A percentile compares a stretch with the other conserved stretches of the same genome.
phyloP scores from a whole-genome alignment of 2,113 vertebrate species.

The Corythornis cristatus region DNA sequence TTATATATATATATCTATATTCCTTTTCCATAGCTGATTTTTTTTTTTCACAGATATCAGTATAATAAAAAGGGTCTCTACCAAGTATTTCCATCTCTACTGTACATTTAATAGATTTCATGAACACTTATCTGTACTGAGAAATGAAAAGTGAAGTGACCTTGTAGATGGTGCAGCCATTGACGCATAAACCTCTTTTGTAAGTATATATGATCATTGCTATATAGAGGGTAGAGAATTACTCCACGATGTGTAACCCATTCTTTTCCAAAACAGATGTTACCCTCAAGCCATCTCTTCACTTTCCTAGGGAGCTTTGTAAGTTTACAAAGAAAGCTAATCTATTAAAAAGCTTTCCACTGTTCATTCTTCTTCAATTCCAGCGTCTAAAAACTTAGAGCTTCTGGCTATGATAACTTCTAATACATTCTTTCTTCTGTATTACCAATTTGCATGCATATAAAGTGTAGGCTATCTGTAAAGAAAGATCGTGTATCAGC shows the following conservation, averaged over 20 bases:
- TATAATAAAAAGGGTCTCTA: neutral
- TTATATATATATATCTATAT: too few species aligned
- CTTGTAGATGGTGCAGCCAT: neutral
- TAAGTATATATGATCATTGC: neutral
- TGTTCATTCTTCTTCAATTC: neutral
- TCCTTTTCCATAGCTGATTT: neutral
- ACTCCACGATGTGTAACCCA: neutral
- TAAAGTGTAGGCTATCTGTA: neutral
- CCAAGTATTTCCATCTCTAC: neutral
- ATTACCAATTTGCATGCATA: neutral
- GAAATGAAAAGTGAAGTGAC: neutral
- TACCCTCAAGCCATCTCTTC: neutral
- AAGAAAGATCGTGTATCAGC: neutral
- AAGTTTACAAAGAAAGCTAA: neutral
- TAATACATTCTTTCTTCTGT: neutral
- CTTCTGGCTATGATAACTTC: constrained; percentile 20
- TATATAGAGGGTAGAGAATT: neutral
- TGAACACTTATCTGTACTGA: neutral
- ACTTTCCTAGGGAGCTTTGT: neutral
- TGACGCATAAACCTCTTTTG: neutral
- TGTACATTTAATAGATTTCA: neutral
- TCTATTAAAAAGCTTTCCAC: neutral
- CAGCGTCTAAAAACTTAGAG: neutral
- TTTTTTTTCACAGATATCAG: neutral
- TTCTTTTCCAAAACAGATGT: neutral